Evolutionary conservation across 1,140 invertebrate genomes (phyloP).

Genomic region (Diploscapter pachys): DNA sequence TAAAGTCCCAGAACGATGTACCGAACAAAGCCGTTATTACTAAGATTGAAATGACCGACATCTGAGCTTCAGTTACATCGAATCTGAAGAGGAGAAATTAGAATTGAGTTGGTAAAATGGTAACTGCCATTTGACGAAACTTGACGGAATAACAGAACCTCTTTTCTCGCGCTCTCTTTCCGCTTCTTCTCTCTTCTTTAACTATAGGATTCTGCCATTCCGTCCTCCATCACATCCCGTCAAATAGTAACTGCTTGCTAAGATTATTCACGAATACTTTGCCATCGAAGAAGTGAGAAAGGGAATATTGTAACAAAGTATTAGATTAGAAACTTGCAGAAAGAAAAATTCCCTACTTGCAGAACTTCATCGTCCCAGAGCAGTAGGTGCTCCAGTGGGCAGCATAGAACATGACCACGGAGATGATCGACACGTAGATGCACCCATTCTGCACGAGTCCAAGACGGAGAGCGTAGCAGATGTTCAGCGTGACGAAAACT

Average conservation of each 20-base stretch:
- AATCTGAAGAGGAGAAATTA: slow-evolving; percentile 63
- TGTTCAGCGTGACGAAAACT: slow-evolving; percentile 90
- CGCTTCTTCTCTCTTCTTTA: no score
- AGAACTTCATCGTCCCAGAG: slow-evolving; percentile 82
- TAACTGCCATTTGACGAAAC: no score
- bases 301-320: no score
- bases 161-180: no score
- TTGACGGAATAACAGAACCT: no score
- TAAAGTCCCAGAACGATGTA: slow-evolving; percentile 75
- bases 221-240: neutral
- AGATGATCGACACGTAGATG: slow-evolving; percentile 91
- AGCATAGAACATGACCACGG: slow-evolving; percentile 90
- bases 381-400: slow-evolving; percentile 99
- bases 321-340: no score
- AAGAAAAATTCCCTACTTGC: slow-evolving; percentile 38
- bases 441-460: slow-evolving; percentile 71
- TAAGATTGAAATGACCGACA: slow-evolving; percentile 83
- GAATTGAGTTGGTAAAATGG: no score
- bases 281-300: no score
- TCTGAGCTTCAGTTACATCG: slow-evolving; percentile 97
- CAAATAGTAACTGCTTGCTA: no score
- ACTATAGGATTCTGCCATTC: no score
- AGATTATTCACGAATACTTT: no score
- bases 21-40: slow-evolving; percentile 81
- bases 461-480: slow-evolving; percentile 82